These are phyloP conservation scores for Cephalotes varians DNA, from an alignment of 2,888 invertebrate species.

Conservation along the genomic window DNA sequence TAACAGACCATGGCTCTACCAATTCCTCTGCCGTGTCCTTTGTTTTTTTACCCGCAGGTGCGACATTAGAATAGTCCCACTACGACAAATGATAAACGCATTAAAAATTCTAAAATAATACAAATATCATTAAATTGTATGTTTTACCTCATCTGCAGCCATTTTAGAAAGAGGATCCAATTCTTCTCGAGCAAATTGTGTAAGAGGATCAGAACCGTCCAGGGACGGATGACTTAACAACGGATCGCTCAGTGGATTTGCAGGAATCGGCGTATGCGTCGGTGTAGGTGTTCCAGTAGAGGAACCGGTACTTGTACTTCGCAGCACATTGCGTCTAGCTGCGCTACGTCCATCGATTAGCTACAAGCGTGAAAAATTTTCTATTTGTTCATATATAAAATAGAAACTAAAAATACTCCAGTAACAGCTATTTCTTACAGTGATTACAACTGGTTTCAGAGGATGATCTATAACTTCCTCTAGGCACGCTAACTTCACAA, in stretches of 20 bases:
- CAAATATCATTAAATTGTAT: not conserved
- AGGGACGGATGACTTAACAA: slow-evolving; percentile 87
- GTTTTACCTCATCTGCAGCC: slow-evolving; percentile 86
- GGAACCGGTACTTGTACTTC: slow-evolving; percentile 86
- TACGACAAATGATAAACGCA: slow-evolving; percentile 66
- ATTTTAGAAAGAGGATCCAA: slow-evolving; percentile 90
- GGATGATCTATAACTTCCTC: slow-evolving; percentile 88
- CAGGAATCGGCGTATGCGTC: slow-evolving; percentile 82
- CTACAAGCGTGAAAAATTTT: slow-evolving; percentile 80
- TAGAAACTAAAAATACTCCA: not conserved
- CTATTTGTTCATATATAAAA: not conserved
- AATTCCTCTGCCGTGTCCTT: slow-evolving; percentile 85
- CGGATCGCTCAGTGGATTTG: slow-evolving; percentile 86
- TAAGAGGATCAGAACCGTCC: slow-evolving; percentile 92
- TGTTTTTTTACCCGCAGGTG: slow-evolving; percentile 76
- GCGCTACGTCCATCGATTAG: slow-evolving; percentile 87
- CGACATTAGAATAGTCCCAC: slow-evolving; percentile 84
- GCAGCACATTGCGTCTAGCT: slow-evolving; percentile 86
- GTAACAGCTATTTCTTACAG: slow-evolving; percentile 78
- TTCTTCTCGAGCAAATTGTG: slow-evolving; percentile 89
- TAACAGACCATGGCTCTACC: slow-evolving; percentile 92
- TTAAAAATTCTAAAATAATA: slow-evolving; percentile 17
- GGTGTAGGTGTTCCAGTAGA: slow-evolving; percentile 86
- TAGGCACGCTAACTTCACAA: slow-evolving; percentile 65
- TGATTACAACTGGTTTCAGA: slow-evolving; percentile 87